These are phyloP conservation scores for Accipiter cooperii DNA, from an alignment of 2,113 vertebrate genomes.

Conservation along the genomic window DNA sequence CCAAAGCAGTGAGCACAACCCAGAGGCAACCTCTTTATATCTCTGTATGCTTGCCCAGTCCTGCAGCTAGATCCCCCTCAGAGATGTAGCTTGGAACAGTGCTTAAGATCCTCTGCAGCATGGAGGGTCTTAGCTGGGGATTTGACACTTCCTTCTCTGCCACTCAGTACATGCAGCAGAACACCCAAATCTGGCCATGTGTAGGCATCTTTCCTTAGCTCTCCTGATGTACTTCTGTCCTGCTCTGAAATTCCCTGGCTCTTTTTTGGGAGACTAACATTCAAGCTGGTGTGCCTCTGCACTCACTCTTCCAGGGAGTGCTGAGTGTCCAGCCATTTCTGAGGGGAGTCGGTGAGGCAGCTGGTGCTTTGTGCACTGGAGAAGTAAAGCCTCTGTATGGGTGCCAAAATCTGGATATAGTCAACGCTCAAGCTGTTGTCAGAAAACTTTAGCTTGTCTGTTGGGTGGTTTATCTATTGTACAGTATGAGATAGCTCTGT, in stretches of 20 bases:
- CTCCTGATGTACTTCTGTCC: not conserved
- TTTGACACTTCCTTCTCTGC: not conserved
- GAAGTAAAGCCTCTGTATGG: not conserved
- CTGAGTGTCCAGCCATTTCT: not conserved
- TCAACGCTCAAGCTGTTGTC: not conserved
- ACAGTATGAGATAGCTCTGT: not conserved
- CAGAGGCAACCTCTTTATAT: not conserved
- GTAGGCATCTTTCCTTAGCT: not conserved
- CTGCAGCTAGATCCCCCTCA: not conserved
- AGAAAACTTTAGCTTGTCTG: not conserved
- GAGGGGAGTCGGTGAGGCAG: not conserved
- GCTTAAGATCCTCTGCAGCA: not conserved
- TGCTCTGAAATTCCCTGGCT: not conserved
- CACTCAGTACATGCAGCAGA: not conserved
- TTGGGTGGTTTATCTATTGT: not conserved
- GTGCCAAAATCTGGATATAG: not conserved
- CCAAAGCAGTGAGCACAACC: not conserved
- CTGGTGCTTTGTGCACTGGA: not conserved
- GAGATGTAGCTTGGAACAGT: not conserved
- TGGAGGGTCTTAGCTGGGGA: not conserved
- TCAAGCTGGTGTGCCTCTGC: not conserved
- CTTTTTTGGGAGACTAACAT: not conserved
- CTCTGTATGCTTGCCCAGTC: not conserved
- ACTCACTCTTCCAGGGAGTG: not conserved
- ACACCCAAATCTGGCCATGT: not conserved